Percentiles rank a stretch among this genome's conserved stretches.
Conservation (phyloP, 2,797 vertebrate genomes). For the Cygnus olor region DNA sequence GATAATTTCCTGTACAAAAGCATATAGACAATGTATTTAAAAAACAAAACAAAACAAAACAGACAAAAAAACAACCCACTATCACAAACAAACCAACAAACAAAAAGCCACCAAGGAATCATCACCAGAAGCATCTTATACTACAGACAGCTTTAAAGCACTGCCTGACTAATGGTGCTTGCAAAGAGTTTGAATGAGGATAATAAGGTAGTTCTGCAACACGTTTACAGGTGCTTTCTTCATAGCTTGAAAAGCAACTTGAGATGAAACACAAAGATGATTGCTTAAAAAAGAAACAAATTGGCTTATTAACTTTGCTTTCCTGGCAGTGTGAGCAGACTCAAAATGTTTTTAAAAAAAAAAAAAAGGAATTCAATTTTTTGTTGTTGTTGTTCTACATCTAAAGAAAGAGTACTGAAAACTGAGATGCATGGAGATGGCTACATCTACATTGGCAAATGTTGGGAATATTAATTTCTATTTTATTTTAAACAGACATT, state of each 20-base stretch:
- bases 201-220: slow-evolving; percentile 49
- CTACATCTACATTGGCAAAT: not conserved
- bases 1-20: not conserved
- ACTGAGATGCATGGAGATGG: not conserved
- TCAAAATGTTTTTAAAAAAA: slow-evolving; percentile 3
- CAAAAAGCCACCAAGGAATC: not conserved
- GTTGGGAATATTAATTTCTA: slow-evolving; percentile 7
- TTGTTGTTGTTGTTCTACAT: not conserved
- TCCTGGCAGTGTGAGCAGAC: slow-evolving; percentile 10
- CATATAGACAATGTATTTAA: not conserved
- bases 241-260: slow-evolving; percentile 32
- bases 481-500: slow-evolving; percentile 18
- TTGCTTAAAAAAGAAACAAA: slow-evolving; percentile 64
- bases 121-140: not conserved
- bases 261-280: slow-evolving; percentile 56
- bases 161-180: not conserved
- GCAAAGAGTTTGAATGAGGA: slow-evolving; percentile 13
- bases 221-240: slow-evolving; percentile 54
- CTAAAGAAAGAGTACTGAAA: not conserved
- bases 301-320: slow-evolving; percentile 51
- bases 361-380: not conserved
- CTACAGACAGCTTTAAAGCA: not conserved
- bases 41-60: too few species aligned
- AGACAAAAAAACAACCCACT: too few species aligned
- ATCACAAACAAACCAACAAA: not conserved